These are phyloP conservation scores for Thinocorus orbignyianus DNA, from an alignment of 2,113 vertebrate genomes.

Conservation along the genomic window DNA sequence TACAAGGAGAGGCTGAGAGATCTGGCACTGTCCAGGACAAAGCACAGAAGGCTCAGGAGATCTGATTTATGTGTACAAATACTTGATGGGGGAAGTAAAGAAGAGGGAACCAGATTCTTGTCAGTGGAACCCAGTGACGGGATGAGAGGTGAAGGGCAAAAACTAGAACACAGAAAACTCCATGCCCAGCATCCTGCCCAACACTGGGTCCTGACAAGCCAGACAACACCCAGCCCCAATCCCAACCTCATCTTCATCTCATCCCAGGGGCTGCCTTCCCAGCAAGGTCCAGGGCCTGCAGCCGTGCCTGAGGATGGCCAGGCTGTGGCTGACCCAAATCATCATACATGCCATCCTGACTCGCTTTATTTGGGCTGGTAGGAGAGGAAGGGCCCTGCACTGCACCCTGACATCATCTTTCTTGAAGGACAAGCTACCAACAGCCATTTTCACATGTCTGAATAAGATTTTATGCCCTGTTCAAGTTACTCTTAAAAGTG, in stretches of 20 bases:
- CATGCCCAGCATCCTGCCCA: not conserved
- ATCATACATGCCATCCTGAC: fast-evolving
- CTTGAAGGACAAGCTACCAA: not conserved
- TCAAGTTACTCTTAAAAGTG: not conserved
- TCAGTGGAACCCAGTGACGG: not conserved
- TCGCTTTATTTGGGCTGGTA: fast-evolving
- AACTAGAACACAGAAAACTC: not conserved
- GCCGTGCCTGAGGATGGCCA: not conserved
- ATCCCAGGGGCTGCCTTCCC: not conserved
- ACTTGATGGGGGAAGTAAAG: not conserved
- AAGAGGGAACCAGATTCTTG: not conserved
- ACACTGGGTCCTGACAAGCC: not conserved
- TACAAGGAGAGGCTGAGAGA: not conserved
- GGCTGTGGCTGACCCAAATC: not conserved
- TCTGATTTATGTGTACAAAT: not conserved
- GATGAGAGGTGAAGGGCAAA: not conserved
- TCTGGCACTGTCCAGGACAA: not conserved
- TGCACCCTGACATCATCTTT: not conserved
- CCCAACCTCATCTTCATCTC: too few species aligned
- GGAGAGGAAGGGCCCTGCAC: not conserved
- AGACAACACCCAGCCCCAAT: not conserved
- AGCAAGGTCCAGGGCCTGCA: not conserved
- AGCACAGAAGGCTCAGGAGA: not conserved
- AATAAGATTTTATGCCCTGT: not conserved
- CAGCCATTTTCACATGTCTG: not conserved